phyloP scores from a whole-genome alignment of 1,140 invertebrate species.

The Drosophila nannoptera region DNA sequence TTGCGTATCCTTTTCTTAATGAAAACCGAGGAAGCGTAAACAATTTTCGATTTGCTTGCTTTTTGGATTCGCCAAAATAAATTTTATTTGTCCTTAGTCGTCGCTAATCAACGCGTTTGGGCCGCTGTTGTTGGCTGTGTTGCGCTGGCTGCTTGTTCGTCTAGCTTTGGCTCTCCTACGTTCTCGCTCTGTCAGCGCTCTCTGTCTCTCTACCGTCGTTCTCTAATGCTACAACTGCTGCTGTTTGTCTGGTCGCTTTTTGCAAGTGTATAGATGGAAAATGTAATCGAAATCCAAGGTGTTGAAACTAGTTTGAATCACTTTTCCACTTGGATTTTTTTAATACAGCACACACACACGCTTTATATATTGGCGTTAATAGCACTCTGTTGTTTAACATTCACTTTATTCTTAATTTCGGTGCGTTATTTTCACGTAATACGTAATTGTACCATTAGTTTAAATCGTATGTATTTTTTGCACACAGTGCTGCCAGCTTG shows the following conservation, averaged over 20 bases:
- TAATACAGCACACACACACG: slow-evolving; percentile 54
- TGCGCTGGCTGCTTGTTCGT: slow-evolving; percentile 58
- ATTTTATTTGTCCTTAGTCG: slow-evolving; percentile 36
- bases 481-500: slow-evolving; percentile 56
- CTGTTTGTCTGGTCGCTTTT: slow-evolving; percentile 51
- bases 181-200: slow-evolving; percentile 55
- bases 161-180: slow-evolving; percentile 52
- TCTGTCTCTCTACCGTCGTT: slow-evolving; percentile 51
- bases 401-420: slow-evolving; percentile 53
- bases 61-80: slow-evolving; percentile 29
- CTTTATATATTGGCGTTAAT: slow-evolving; percentile 32
- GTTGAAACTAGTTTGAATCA: slow-evolving; percentile 63
- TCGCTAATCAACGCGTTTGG: slow-evolving; percentile 46
- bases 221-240: slow-evolving; percentile 43
- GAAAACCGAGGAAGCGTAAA: slow-evolving; percentile 23
- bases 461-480: slow-evolving; percentile 76
- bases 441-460: slow-evolving; percentile 73
- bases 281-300: slow-evolving; percentile 60
- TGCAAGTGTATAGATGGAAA: slow-evolving; percentile 70
- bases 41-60: slow-evolving; percentile 36
- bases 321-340: slow-evolving; percentile 46
- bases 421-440: slow-evolving; percentile 74
- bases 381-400: slow-evolving; percentile 34
- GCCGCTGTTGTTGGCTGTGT: slow-evolving; percentile 54
- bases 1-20: slow-evolving; percentile 34